Conservation (phyloP, 2,113 vertebrate species). For the Cinclus cinclus region DNA sequence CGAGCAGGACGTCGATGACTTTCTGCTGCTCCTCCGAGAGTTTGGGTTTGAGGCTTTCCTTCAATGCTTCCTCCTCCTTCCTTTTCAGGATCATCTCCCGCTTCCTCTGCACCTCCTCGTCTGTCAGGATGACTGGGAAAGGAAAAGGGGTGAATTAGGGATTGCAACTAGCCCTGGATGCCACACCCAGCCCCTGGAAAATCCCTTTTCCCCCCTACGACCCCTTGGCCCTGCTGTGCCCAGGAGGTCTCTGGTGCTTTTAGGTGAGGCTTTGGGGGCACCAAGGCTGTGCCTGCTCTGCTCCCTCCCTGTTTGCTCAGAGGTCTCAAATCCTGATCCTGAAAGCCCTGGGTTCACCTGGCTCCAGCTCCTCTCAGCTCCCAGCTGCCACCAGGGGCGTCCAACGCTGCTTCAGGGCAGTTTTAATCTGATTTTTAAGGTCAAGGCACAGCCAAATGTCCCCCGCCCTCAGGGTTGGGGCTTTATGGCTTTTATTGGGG, state of each 20-base stretch:
- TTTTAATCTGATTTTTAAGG: not conserved
- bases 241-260: not conserved
- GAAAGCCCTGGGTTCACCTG: not conserved
- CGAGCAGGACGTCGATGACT: constrained; percentile 84
- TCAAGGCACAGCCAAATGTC: not conserved
- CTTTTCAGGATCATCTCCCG: constrained; percentile 91
- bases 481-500: not conserved
- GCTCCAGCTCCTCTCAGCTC: not conserved
- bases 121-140: constrained; percentile 90
- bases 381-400: not conserved
- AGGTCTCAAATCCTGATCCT: not conserved
- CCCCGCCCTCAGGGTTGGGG: accelerated
- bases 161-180: accelerated
- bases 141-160: accelerated
- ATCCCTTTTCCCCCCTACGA: not conserved
- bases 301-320: not conserved
- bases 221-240: not conserved
- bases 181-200: accelerated
- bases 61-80: constrained; percentile 89
- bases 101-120: constrained; percentile 96
- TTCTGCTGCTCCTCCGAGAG: constrained; percentile 88
- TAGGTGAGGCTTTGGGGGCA: not conserved
- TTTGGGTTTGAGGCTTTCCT: constrained; percentile 85
- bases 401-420: not conserved
- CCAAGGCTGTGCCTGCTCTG: accelerated